These are phyloP conservation scores for Trissolcus brochymenae DNA, from an alignment of 2,888 invertebrate species.

Conservation along the genomic window DNA sequence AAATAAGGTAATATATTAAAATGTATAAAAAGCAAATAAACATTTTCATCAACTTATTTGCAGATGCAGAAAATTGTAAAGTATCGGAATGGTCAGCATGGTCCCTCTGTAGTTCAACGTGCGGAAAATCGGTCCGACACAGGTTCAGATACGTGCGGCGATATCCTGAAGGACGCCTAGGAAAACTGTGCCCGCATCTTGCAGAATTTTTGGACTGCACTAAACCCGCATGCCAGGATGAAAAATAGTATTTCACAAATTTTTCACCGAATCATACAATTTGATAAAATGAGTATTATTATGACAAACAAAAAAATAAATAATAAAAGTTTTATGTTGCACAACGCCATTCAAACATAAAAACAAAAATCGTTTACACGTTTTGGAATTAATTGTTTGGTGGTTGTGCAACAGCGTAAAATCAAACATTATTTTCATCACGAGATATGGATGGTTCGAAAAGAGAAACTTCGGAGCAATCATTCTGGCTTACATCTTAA, in stretches of 20 bases:
- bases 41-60: background rate
- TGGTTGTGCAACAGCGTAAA: too few species aligned
- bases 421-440: too few species aligned
- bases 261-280: background rate
- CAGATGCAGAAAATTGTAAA: slow-evolving; percentile 66
- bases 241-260: slow-evolving; percentile 19
- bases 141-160: slow-evolving; percentile 82
- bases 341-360: too few species aligned
- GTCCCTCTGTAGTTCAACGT: slow-evolving; percentile 92
- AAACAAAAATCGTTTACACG: too few species aligned
- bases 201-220: slow-evolving; percentile 69
- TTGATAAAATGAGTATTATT: too few species aligned
- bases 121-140: slow-evolving; percentile 86
- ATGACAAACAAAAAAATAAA: too few species aligned
- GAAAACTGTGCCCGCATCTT: slow-evolving; percentile 71
- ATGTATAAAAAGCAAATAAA: background rate
- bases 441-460: too few species aligned
- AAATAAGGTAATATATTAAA: background rate
- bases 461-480: slow-evolving; percentile 7
- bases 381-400: too few species aligned
- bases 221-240: slow-evolving; percentile 52
- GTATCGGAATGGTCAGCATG: slow-evolving; percentile 84
- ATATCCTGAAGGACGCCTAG: slow-evolving; percentile 65
- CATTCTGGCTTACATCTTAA: slow-evolving; percentile 38
- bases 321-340: too few species aligned